phyloP scores from a whole-genome alignment of 1,140 invertebrate species.

The Hetaerina americana region DNA sequence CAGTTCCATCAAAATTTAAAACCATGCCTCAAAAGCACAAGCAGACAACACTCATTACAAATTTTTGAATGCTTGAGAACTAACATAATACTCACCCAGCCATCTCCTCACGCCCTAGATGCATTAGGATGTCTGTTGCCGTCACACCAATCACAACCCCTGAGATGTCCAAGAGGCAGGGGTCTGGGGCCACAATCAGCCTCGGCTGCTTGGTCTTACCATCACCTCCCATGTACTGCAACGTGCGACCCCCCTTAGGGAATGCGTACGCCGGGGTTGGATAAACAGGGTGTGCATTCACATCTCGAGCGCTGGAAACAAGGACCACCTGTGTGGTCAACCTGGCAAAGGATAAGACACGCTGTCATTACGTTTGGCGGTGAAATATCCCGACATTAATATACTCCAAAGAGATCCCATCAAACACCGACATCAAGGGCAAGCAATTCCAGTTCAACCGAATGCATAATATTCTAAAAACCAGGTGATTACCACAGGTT shows the following conservation, averaged over 20 bases:
- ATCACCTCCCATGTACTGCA: not conserved
- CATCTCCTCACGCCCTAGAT: slow-evolving; percentile 65
- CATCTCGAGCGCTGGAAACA: slow-evolving; percentile 60
- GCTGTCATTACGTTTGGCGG: no score
- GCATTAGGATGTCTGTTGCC: slow-evolving; percentile 67
- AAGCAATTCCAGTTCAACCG: no score
- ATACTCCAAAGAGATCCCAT: slow-evolving; percentile 12
- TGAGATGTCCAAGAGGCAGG: slow-evolving; percentile 59
- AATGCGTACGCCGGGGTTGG: slow-evolving; percentile 58
- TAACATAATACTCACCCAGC: slow-evolving; percentile 42
- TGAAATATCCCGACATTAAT: slow-evolving; percentile 12
- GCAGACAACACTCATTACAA: no score
- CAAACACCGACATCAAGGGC: not conserved
- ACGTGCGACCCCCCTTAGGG: no score
- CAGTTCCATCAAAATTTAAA: no score
- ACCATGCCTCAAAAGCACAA: no score
- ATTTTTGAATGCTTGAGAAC: no score
- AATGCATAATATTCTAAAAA: no score
- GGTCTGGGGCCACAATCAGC: slow-evolving; percentile 58
- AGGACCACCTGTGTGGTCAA: slow-evolving; percentile 53
- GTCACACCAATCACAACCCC: slow-evolving; percentile 65
- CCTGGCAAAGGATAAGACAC: slow-evolving; percentile 32
- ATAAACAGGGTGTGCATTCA: slow-evolving; percentile 60
- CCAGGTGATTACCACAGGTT: no score
- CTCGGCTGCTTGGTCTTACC: slow-evolving; percentile 30